Conservation (phyloP, 2,113 vertebrate genomes). For the Pionites leucogaster region DNA sequence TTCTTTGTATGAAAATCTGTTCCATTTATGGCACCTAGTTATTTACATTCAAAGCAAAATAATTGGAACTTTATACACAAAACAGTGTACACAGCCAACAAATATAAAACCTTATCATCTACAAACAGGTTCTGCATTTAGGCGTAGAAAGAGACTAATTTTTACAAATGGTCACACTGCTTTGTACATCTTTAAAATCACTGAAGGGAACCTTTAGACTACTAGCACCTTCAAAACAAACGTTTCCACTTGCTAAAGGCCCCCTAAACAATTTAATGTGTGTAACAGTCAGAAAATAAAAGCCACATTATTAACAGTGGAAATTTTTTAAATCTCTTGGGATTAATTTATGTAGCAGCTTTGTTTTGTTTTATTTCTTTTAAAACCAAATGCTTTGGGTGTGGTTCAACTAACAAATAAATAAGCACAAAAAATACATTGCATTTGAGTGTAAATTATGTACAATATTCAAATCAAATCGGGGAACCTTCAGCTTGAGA, state of each 20-base stretch:
- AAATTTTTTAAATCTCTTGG: neutral
- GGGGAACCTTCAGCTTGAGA: neutral
- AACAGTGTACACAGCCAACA: neutral
- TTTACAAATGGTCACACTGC: neutral
- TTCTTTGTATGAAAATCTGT: slow-evolving; percentile 9
- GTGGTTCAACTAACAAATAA: neutral
- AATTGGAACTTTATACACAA: neutral
- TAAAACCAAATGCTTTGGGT: neutral
- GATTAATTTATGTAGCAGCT: neutral
- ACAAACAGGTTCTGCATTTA: slow-evolving; percentile 6
- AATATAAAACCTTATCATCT: slow-evolving; percentile 2
- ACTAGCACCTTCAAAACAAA: neutral
- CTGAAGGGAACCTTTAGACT: neutral
- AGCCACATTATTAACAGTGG: neutral
- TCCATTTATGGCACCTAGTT: neutral
- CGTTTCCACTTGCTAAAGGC: neutral
- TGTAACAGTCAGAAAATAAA: neutral
- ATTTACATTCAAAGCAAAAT: slow-evolving; percentile 29
- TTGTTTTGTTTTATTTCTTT: neutral
- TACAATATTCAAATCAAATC: neutral
- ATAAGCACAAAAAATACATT: neutral
- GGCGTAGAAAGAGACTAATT: neutral
- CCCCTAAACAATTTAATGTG: neutral
- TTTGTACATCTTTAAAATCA: neutral
- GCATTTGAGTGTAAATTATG: neutral